Evolutionary conservation across 2,797 vertebrate genomes (phyloP), one percentile per base, ranked within the genome.

Genomic region (Onychomys torridus): DNA sequence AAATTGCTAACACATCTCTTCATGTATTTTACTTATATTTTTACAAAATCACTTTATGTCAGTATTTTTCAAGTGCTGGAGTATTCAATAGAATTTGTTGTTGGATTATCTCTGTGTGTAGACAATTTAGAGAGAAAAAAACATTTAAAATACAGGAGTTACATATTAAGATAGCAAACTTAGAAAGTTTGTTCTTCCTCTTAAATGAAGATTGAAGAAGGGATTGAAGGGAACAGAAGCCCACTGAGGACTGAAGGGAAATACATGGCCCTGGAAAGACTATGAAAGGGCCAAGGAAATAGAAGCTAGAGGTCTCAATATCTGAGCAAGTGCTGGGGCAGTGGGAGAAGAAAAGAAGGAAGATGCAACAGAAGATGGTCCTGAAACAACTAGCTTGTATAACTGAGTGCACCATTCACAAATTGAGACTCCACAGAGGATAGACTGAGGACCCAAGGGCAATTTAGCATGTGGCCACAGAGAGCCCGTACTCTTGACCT

Each of bases 81-180:
- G 46, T 67, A 93, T 43, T 76, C 77, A 67, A 32, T 2, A 86
- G 71, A 94, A 95, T 89, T 75, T 23, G 49, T 86, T 92, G n/a
- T 78, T 86, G 59, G 61, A 71, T 37, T 73, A 78, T 52, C 52
- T 52, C 16, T 57, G 11, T 73, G 65, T 79, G 14, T 12, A 78
- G 59, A 16, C 37, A 65, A 92, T 49, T 96, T 27, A 81, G 73
- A 96, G 27, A 91, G 88, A 14, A 43, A 71, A 71, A 88, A 69
- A 11, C 25, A 84, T 73, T 81, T 87, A 71, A 91, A 90, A 79
- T 21, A 91, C 29, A 78, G 55, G 52, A 86, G 55, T 46, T 14
- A 49, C 4, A 57, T 37, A 77, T 21, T 91, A 37, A 75, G 65
- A 78, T 1, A 95, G 76, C 9, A 77, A 67, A 89, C 81, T 61